Evolutionary conservation across 2,113 vertebrate species (phyloP).

Genomic region (Dendrocopos noguchii): DNA sequence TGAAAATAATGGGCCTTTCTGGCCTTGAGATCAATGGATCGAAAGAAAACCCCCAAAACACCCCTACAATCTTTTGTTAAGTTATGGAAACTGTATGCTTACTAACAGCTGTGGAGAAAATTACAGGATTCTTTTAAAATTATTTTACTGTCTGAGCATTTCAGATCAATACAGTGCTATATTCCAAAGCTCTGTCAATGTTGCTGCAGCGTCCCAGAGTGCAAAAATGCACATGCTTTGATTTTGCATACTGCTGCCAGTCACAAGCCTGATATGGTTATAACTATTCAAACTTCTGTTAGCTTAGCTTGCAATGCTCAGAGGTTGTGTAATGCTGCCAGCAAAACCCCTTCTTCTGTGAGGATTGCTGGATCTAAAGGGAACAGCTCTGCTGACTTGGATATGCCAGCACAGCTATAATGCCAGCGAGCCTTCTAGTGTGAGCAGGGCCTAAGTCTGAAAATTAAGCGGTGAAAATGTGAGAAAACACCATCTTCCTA

Average conservation of each 20-base stretch:
- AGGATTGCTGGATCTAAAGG: not conserved
- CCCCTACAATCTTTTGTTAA: not conserved
- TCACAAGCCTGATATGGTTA: not conserved
- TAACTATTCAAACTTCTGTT: not conserved
- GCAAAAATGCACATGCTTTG: not conserved
- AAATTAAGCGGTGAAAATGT: not conserved
- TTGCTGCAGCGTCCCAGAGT: not conserved
- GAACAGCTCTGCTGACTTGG: not conserved
- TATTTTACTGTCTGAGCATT: not conserved
- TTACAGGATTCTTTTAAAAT: not conserved
- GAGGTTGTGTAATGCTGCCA: not conserved
- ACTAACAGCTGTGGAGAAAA: not conserved
- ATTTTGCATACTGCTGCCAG: not conserved
- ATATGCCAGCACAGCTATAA: not conserved
- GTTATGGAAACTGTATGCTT: not conserved
- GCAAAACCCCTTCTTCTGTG: not conserved
- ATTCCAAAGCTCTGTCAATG: not conserved
- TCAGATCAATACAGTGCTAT: not conserved
- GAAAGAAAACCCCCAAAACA: not conserved
- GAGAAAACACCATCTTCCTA: not conserved
- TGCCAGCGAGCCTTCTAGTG: not conserved
- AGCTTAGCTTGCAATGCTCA: not conserved
- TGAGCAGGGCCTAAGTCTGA: not conserved
- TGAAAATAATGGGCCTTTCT: not conserved
- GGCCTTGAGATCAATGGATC: not conserved